These are phyloP conservation scores for Eulemur macaco DNA, from an alignment of 2,113 vertebrate genomes.

Conservation along the genomic window DNA sequence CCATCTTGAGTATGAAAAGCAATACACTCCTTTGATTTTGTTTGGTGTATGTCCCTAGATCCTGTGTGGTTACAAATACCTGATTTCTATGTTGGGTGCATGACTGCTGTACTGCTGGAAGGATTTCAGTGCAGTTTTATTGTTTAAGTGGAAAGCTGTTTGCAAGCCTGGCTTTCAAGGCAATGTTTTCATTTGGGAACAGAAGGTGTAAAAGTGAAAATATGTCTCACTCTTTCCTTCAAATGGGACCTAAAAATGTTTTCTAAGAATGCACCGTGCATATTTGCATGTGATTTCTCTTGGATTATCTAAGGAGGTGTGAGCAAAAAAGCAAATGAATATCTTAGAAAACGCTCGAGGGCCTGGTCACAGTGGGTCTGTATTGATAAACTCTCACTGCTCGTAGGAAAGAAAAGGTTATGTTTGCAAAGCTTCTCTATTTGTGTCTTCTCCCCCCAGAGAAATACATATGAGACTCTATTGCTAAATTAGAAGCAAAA, in stretches of 20 bases:
- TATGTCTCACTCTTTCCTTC: conserved; percentile 52
- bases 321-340: background rate
- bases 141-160: background rate
- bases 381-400: background rate
- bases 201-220: conserved; percentile 69
- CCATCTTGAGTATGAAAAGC: background rate
- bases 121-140: background rate
- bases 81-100: fast-evolving
- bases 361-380: background rate
- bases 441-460: background rate
- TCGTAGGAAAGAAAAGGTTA: background rate
- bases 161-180: conserved; percentile 13
- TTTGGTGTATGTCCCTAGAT: background rate
- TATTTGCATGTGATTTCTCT: background rate
- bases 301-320: background rate
- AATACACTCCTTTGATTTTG: background rate
- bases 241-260: conserved; percentile 3
- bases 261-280: background rate
- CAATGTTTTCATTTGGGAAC: conserved; percentile 59
- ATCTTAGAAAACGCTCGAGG: background rate
- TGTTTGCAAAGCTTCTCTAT: background rate
- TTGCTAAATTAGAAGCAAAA: background rate
- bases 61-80: background rate
- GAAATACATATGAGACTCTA: background rate
- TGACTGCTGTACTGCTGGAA: fast-evolving